Evolutionary conservation across 23 tunicate genomes (phyloP).

Genomic region (Pegea sp.): DNA sequence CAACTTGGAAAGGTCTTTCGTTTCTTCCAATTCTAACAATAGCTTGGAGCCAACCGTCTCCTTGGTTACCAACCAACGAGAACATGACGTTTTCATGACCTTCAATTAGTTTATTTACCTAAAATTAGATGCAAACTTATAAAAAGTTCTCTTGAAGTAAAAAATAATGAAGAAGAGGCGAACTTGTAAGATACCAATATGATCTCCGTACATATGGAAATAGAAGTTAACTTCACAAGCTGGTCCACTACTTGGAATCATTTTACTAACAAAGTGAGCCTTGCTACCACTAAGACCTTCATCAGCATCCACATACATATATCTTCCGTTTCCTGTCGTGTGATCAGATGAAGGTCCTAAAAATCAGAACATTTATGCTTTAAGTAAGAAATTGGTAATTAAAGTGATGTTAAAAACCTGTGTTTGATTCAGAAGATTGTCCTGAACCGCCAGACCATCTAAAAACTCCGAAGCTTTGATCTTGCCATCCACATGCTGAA

Average conservation of each 20-base stretch:
- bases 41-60: conserved; percentile 44
- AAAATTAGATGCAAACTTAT: not conserved
- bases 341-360: conserved; percentile 71
- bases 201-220: conserved; percentile 71
- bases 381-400: no score
- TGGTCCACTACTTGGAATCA: conserved; percentile 43
- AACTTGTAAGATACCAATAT: conserved; percentile 77
- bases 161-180: not conserved
- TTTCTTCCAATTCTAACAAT: conserved; percentile 27
- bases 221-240: conserved; percentile 64
- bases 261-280: conserved; percentile 38
- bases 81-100: conserved; percentile 47
- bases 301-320: conserved; percentile 91
- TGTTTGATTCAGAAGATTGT: conserved; percentile 21
- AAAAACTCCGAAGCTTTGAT: conserved; percentile 44
- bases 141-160: not conserved
- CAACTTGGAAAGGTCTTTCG: conserved; percentile 45
- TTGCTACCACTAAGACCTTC: conserved; percentile 36
- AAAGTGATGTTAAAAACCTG: conserved; percentile 18
- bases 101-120: conserved; percentile 54
- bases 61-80: conserved; percentile 36
- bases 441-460: conserved; percentile 60
- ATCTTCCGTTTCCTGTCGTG: conserved; percentile 54
- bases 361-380: no score
- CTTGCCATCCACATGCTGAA: conserved; percentile 36